Base-by-base conservation (phyloP, 2,113 vertebrate genomes). In the Himantopus leucocephalus region DNA sequence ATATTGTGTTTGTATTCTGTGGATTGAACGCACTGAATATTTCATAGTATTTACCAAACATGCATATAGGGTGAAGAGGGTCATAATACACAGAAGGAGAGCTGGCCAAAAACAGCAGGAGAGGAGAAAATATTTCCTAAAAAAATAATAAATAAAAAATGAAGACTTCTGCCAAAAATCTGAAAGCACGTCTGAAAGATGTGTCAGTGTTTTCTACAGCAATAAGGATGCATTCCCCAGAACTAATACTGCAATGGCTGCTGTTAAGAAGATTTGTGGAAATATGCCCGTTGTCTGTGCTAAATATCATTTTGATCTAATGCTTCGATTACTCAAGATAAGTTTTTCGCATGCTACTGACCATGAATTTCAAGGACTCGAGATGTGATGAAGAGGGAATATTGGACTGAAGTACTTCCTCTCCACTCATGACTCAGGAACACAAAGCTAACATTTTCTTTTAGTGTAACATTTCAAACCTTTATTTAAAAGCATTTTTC, bases 31-130 rank as follows among this genome's bases (percentile, higher is more conserved):
- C 29, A 68, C 7, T 45, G 13, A 94, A 37, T 78, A 67, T 67
- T 84, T 86, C n/a, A 70, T 22, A 78, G 8, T 72, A 32, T 92
- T 91, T 94, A 87, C 48, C 30, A 87, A 94, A 87, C 2, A 8
- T 45, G 60, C 70, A 26, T 68, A 81, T 37, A 41, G 48, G 24
- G 62, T 87, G 22, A 94, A 85, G 50, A 91, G 14, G 23, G 12
- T 68, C 48, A 76, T 26, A 72, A 53, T 50, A 68, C n/a, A 91
- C 5, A 87, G 43, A 90, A 94, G 47, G 1, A 94, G 83, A 95
- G 62, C 91, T 91, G 96, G 73, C 84, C 92, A 96, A 84, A 94
- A 96, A 96, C 53, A 72, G 34, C 37, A 89, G 39, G 26, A 78
- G 76, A 60, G 12, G 5, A 68, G 8, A 74, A 94, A 95, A 81